Evolutionary conservation across 2,797 vertebrate species (phyloP).

Genomic region (Sebastes goodei): DNA sequence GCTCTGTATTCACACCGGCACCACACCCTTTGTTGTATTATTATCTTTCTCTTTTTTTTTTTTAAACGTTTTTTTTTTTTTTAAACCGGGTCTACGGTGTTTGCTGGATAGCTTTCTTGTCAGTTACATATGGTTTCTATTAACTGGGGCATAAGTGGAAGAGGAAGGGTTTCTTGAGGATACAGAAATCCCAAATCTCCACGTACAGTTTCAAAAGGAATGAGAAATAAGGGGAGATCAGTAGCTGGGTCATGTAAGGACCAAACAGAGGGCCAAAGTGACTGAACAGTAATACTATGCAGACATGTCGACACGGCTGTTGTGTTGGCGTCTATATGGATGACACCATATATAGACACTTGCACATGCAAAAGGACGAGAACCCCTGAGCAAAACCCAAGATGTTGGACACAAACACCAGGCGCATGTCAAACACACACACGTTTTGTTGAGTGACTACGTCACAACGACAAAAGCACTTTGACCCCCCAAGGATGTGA

Average conservation of each 20-base stretch:
- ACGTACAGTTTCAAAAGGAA: conserved; percentile 39
- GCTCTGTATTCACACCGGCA: not conserved
- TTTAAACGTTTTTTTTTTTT: too few species aligned
- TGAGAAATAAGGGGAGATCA: not conserved
- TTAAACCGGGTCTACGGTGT: not conserved
- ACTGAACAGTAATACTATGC: conserved; percentile 50
- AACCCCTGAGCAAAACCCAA: conserved; percentile 16
- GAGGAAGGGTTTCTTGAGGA: not conserved
- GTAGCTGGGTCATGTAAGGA: conserved; percentile 1
- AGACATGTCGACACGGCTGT: conserved; percentile 39
- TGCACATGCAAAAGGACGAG: conserved; percentile 37
- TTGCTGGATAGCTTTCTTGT: not conserved
- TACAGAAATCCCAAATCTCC: not conserved
- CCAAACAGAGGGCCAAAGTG: conserved; percentile 28
- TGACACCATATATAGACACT: not conserved
- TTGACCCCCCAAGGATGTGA: conserved; percentile 32
- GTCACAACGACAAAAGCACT: conserved; percentile 35
- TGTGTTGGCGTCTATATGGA: conserved; percentile 14
- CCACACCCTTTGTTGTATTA: not conserved
- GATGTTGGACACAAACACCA: conserved; percentile 25
- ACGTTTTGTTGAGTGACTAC: conserved; percentile 48
- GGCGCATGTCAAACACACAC: conserved; percentile 22
- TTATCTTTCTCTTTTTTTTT: not conserved
- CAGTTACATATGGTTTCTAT: not conserved
- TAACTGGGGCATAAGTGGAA: not conserved